Evolutionary conservation across 1,140 invertebrate genomes (phyloP).

Genomic region (Cataglyphis hispanica): DNA sequence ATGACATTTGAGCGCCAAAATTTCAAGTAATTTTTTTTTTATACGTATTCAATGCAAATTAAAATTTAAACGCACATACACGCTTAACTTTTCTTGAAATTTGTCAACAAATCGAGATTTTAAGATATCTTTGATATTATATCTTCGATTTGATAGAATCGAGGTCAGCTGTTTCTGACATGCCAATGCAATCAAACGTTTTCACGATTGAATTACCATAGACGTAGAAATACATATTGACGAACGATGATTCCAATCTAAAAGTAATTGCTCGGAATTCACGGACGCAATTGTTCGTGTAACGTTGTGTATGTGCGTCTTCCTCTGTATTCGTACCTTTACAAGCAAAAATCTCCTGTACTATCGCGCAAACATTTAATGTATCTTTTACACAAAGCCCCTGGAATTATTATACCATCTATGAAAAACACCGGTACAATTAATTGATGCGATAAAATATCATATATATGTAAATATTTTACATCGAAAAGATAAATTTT

Average conservation of each 20-base stretch:
- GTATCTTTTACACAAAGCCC: conserved; percentile 8
- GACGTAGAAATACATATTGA: conserved; percentile 56
- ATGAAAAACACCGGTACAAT: background rate
- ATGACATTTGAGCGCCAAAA: background rate
- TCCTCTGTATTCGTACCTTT: background rate
- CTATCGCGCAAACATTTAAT: conserved; percentile 20
- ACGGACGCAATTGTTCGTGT: background rate
- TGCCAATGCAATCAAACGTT: conserved; percentile 44
- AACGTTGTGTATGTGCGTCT: background rate
- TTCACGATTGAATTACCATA: conserved; percentile 48
- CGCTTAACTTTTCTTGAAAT: background rate
- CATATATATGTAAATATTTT: background rate
- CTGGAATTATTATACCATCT: background rate
- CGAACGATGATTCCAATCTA: conserved; percentile 47
- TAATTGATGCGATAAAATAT: conserved; percentile 16
- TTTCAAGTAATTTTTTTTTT: background rate
- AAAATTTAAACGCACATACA: background rate
- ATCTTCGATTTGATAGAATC: conserved; percentile 6
- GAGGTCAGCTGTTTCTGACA: conserved; percentile 19
- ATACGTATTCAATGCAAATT: background rate
- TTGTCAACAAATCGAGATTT: background rate
- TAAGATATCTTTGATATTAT: conserved; percentile 35
- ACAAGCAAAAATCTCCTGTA: background rate
- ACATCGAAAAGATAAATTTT: background rate
- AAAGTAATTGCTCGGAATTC: conserved; percentile 44